A percentile compares a stretch with the other conserved stretches of the same genome.
Conservation (phyloP, 2,113 vertebrate species). For the Chunga burmeisteri region DNA sequence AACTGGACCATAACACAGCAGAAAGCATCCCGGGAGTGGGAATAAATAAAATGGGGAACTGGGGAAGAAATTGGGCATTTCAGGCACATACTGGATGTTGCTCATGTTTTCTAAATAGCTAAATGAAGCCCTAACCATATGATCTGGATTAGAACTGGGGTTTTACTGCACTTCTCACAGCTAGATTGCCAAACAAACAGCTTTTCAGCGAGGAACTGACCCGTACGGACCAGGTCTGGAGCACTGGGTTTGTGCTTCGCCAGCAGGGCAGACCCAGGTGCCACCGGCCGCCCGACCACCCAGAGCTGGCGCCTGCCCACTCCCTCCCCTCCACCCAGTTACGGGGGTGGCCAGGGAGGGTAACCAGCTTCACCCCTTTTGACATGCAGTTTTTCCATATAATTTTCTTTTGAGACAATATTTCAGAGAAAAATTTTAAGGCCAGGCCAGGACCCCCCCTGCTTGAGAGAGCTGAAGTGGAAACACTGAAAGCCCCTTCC, state of each 20-base stretch:
- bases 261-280: too few relatives aligned
- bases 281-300: background rate
- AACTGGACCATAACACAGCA: background rate
- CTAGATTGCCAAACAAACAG: background rate
- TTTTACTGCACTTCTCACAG: background rate
- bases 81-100: background rate
- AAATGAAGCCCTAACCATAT: background rate
- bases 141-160: background rate
- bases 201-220: background rate
- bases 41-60: background rate
- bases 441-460: background rate
- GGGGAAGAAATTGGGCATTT: accelerated
- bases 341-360: background rate
- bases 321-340: background rate
- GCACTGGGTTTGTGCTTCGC: background rate
- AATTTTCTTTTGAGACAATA: background rate
- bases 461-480: background rate
- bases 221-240: background rate
- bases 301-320: background rate
- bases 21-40: background rate
- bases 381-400: background rate
- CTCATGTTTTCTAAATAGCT: background rate
- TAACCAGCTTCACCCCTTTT: background rate
- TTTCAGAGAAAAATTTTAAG: background rate
- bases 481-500: background rate